Conservation (phyloP, 1,140 invertebrate species). For the Drosophila parvula region DNA sequence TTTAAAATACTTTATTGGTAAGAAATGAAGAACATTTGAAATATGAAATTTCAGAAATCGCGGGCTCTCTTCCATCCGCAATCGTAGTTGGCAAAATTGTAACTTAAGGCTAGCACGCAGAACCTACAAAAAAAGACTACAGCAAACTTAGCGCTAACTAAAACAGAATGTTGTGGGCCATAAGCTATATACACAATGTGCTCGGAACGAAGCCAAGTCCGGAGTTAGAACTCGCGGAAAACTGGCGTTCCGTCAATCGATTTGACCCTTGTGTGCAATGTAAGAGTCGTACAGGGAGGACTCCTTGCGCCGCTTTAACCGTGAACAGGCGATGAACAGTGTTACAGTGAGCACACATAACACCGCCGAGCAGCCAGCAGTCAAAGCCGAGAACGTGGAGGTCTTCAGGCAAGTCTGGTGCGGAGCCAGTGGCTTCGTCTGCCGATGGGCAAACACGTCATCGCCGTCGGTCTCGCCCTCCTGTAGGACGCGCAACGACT, state of each 20-base stretch:
- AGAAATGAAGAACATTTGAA: slow-evolving; percentile 5
- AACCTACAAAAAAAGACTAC: slow-evolving; percentile 48
- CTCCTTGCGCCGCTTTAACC: slow-evolving; percentile 86
- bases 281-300: slow-evolving; percentile 79
- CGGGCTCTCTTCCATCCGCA: background rate
- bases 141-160: slow-evolving; percentile 44
- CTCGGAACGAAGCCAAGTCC: slow-evolving; percentile 14
- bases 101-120: slow-evolving; percentile 35
- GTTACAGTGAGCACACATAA: slow-evolving; percentile 89
- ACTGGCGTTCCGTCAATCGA: slow-evolving; percentile 63
- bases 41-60: slow-evolving; percentile 9
- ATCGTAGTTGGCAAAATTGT: slow-evolving; percentile 28
- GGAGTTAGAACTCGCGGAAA: background rate
- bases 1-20: slow-evolving; percentile 31
- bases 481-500: slow-evolving; percentile 93
- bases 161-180: slow-evolving; percentile 59
- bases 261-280: slow-evolving; percentile 82
- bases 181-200: slow-evolving; percentile 59
- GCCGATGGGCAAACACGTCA: slow-evolving; percentile 66
- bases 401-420: slow-evolving; percentile 90
- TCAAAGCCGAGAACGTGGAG: slow-evolving; percentile 89
- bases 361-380: slow-evolving; percentile 88
- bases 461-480: slow-evolving; percentile 92
- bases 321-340: slow-evolving; percentile 89
- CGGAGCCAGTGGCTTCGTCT: slow-evolving; percentile 81